Evolutionary conservation across 2,888 invertebrate species (phyloP).

Genomic region (Mayetiola destructor): DNA sequence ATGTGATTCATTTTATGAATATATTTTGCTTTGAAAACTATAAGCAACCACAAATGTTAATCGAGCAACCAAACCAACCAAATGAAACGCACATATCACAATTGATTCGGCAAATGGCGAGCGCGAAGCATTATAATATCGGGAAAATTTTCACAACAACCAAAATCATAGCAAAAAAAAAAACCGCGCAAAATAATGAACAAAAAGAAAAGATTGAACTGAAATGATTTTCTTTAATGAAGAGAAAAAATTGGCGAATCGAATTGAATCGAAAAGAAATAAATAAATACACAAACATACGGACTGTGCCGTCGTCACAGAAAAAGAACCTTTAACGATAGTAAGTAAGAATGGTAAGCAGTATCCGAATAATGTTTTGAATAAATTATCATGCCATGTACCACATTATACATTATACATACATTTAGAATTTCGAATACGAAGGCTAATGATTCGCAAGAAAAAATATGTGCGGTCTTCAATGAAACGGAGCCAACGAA

Average conservation of each 20-base stretch:
- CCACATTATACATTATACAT: no score
- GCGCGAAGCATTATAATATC: neutral
- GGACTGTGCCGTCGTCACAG: no score
- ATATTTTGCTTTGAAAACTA: no score
- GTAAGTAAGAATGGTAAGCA: neutral
- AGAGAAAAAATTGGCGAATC: no score
- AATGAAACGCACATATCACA: neutral
- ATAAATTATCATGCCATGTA: neutral
- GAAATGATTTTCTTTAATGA: no score
- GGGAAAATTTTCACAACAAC: neutral
- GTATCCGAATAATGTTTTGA: slow-evolving; percentile 3
- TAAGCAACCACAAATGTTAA: neutral
- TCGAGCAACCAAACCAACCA: neutral
- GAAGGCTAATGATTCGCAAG: slow-evolving; percentile 11
- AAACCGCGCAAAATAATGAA: no score
- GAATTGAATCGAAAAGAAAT: no score
- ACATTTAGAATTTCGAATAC: no score
- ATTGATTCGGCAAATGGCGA: neutral
- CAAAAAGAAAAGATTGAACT: no score
- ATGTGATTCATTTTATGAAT: neutral
- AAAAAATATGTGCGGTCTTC: neutral
- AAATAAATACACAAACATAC: no score
- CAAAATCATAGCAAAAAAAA: neutral
- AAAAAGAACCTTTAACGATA: neutral
- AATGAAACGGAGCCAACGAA: neutral